Conservation (phyloP, 2,113 vertebrate genomes). For the Talpa occidentalis region DNA sequence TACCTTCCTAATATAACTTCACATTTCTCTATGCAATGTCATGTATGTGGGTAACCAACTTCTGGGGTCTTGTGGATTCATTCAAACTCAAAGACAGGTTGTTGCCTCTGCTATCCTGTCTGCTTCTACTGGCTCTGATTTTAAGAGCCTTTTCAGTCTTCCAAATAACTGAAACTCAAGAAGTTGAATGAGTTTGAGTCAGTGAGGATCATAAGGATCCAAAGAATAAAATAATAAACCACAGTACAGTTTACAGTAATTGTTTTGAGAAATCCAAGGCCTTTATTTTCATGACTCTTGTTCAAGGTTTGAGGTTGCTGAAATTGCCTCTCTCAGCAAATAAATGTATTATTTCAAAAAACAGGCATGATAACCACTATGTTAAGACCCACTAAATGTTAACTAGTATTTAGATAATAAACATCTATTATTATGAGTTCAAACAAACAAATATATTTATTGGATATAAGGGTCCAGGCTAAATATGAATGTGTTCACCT, state of each 20-base stretch:
- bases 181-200: neutral
- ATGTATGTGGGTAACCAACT: neutral
- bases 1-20: neutral
- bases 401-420: constrained; percentile 36
- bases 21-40: neutral
- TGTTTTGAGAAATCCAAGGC: neutral
- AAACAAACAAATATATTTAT: constrained; percentile 28
- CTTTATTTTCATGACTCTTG: neutral
- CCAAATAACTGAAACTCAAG: neutral
- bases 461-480: neutral
- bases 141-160: neutral
- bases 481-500: constrained; percentile 31
- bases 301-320: constrained; percentile 19
- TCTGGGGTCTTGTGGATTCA: neutral
- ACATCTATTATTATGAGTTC: neutral
- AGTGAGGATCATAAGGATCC: neutral
- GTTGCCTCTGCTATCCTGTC: neutral
- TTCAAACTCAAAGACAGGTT: neutral
- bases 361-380: neutral
- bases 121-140: neutral
- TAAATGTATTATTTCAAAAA: constrained; percentile 16
- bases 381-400: constrained; percentile 38
- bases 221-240: constrained; percentile 5
- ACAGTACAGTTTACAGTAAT: neutral
- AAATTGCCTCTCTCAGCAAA: neutral